phyloP scores from a whole-genome alignment of 1,140 invertebrate species.

The Cotesia chilonis region DNA sequence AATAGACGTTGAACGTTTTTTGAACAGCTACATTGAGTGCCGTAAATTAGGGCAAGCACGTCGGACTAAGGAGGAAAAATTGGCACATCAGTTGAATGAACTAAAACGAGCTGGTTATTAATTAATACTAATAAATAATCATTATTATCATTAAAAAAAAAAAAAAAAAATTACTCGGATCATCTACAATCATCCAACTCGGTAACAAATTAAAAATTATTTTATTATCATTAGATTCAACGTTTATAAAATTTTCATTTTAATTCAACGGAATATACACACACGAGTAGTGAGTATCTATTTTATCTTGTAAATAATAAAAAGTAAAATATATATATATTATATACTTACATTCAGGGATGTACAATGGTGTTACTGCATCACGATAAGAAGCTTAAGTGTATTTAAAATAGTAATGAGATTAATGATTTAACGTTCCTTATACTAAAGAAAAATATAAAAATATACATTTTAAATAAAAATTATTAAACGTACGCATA shows the following conservation, averaged over 20 bases:
- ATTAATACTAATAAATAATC: slow-evolving; percentile 34
- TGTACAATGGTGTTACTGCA: slow-evolving; percentile 26
- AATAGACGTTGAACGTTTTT: slow-evolving; percentile 79
- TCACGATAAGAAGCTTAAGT: slow-evolving; percentile 18
- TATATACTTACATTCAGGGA: slow-evolving; percentile 19
- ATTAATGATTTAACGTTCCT: slow-evolving; percentile 50
- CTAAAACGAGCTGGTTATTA: slow-evolving; percentile 72
- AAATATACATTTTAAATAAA: neutral
- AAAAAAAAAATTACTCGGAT: no score
- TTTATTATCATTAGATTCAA: no score
- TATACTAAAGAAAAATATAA: slow-evolving; percentile 44
- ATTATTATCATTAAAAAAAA: neutral
- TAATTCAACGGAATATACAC: neutral
- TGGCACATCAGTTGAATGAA: slow-evolving; percentile 76
- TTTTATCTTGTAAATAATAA: slow-evolving; percentile 53
- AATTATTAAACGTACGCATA: slow-evolving; percentile 7
- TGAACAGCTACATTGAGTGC: slow-evolving; percentile 75
- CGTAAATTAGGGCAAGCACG: slow-evolving; percentile 76
- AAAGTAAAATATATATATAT: slow-evolving; percentile 23
- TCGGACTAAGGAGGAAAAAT: slow-evolving; percentile 79
- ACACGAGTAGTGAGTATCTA: slow-evolving; percentile 37
- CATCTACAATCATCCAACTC: slow-evolving; percentile 14
- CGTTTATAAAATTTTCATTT: no score
- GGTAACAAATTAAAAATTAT: no score
- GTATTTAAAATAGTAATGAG: slow-evolving; percentile 17